Percentiles rank a stretch among this genome's conserved stretches.
Conservation (phyloP, 2,888 invertebrate genomes). For the Drosophila picticornis region DNA sequence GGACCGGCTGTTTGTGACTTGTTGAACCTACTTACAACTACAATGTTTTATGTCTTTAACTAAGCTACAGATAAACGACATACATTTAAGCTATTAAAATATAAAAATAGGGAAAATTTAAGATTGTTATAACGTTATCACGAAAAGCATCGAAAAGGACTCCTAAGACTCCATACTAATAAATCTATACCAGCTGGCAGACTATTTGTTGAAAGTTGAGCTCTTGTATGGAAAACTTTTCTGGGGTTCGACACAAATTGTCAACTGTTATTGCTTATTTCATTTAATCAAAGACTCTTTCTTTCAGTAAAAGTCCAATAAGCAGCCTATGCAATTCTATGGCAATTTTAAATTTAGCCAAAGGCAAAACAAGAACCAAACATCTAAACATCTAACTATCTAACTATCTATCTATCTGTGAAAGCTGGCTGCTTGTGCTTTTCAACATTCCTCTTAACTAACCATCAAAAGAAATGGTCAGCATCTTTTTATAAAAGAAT, state of each 20-base stretch:
- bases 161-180: not conserved
- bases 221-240: not conserved
- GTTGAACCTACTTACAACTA: constrained; percentile 12
- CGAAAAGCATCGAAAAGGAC: not conserved
- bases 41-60: constrained; percentile 14
- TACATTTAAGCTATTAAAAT: not conserved
- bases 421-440: constrained; percentile 29
- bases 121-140: not conserved
- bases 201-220: not conserved
- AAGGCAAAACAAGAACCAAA: constrained; percentile 25
- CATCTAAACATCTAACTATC: constrained; percentile 5
- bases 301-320: not conserved
- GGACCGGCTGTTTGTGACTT: constrained; percentile 20
- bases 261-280: not conserved
- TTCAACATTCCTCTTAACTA: constrained; percentile 60
- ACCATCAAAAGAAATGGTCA: constrained; percentile 74
- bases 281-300: not conserved
- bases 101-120: not conserved
- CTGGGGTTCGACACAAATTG: not conserved
- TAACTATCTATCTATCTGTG: constrained; percentile 12
- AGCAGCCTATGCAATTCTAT: constrained; percentile 20
- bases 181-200: not conserved
- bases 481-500: constrained; percentile 60
- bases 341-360: constrained; percentile 44
- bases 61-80: not conserved